Conservation (phyloP, 2,113 vertebrate species). For the Rhabdornis inornatus region DNA sequence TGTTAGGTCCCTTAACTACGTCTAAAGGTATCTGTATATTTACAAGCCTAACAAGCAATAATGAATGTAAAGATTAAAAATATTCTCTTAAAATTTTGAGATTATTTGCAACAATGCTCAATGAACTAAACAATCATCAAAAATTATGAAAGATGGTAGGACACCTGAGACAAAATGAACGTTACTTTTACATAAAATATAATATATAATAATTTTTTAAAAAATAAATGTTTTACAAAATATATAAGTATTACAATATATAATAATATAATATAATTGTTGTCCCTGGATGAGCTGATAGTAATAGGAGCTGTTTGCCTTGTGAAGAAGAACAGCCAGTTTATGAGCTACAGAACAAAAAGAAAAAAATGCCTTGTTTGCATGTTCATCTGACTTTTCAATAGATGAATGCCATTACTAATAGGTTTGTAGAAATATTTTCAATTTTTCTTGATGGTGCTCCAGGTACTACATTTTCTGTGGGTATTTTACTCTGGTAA, state of each 20-base stretch:
- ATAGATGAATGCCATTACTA: not conserved
- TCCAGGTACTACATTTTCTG: not conserved
- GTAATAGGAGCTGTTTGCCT: not conserved
- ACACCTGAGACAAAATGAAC: not conserved
- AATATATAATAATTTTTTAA: not conserved
- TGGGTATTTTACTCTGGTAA: not conserved
- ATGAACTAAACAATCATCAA: not conserved
- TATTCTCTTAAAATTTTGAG: not conserved
- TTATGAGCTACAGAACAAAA: not conserved
- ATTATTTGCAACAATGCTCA: not conserved
- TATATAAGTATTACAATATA: too few species aligned
- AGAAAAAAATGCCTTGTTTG: not conserved
- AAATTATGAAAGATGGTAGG: not conserved
- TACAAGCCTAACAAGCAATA: not conserved
- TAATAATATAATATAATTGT: not conserved
- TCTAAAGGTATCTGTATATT: not conserved
- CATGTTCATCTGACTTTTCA: not conserved
- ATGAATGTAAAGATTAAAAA: not conserved
- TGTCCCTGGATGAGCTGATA: not conserved
- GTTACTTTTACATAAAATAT: not conserved
- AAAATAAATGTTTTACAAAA: too few species aligned
- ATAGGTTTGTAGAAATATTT: not conserved
- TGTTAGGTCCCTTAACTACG: not conserved
- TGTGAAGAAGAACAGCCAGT: not conserved
- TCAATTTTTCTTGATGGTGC: not conserved